These are phyloP conservation scores for Anarrhichthys ocellatus DNA, from an alignment of 2,113 vertebrate species.

Conservation along the genomic window DNA sequence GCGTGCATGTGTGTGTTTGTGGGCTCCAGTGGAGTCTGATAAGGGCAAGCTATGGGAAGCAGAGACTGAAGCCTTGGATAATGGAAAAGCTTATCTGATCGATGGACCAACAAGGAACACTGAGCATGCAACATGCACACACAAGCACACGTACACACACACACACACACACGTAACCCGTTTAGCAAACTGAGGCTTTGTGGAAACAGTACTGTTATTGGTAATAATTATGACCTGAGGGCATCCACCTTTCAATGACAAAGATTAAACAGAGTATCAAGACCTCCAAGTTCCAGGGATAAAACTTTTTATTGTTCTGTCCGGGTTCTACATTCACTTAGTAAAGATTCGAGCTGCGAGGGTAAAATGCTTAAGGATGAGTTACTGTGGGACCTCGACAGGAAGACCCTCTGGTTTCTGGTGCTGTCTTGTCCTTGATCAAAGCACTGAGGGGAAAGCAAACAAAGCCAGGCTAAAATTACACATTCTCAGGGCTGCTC, in stretches of 20 bases:
- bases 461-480: slow-evolving; percentile 80
- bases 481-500: slow-evolving; percentile 74
- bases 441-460: slow-evolving; percentile 76
- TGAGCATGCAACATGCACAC: slow-evolving; percentile 69
- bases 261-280: slow-evolving; percentile 66
- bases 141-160: slow-evolving; percentile 31
- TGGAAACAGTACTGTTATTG: slow-evolving; percentile 72
- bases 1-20: slow-evolving; percentile 42
- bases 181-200: slow-evolving; percentile 72
- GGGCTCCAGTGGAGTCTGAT: slow-evolving; percentile 79
- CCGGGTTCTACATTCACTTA: slow-evolving; percentile 52
- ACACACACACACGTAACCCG: slow-evolving; percentile 50
- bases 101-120: slow-evolving; percentile 82
- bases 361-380: slow-evolving; percentile 54
- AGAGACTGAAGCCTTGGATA: slow-evolving; percentile 82
- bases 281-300: slow-evolving; percentile 55
- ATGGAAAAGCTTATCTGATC: slow-evolving; percentile 85
- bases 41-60: slow-evolving; percentile 80
- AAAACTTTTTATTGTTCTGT: slow-evolving; percentile 71
- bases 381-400: slow-evolving; percentile 64
- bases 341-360: slow-evolving; percentile 46
- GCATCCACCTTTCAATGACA: slow-evolving; percentile 76
- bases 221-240: slow-evolving; percentile 76
- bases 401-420: slow-evolving; percentile 69
- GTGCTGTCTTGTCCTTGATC: slow-evolving; percentile 78